Percentiles rank a stretch among this genome's conserved stretches.
phyloP scores from a whole-genome alignment of 2,797 vertebrate species.

The Sparus aurata region DNA sequence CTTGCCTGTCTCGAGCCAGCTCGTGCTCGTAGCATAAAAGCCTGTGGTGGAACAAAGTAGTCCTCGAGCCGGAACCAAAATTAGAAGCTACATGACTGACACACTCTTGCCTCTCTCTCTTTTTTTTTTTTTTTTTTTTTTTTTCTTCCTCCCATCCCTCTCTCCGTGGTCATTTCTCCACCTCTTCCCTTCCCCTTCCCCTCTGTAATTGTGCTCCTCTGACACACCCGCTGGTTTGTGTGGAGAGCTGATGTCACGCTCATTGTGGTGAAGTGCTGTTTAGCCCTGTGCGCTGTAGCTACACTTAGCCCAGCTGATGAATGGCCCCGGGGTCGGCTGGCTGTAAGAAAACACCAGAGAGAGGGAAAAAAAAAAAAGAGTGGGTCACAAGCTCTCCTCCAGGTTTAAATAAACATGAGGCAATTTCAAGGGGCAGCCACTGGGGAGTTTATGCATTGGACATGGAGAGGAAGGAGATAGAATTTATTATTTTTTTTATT shows the following conservation, averaged over 20 bases:
- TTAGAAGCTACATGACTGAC: constrained; percentile 72
- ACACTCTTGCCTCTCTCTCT: constrained; percentile 26
- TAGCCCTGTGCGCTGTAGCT: constrained; percentile 47
- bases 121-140: neutral
- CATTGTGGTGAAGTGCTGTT: constrained; percentile 75
- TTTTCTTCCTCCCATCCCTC: neutral
- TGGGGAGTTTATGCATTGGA: constrained; percentile 66
- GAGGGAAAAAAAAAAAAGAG: constrained; percentile 40
- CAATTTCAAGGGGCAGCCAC: constrained; percentile 62
- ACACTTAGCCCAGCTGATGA: constrained; percentile 72
- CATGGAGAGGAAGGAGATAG: constrained; percentile 31
- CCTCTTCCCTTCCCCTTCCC: constrained; percentile 54
- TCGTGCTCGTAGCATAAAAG: constrained; percentile 54
- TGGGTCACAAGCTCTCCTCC: constrained; percentile 62
- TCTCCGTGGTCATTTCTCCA: constrained; percentile 50
- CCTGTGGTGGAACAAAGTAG: constrained; percentile 57
- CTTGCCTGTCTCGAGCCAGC: constrained; percentile 42
- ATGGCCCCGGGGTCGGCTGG: constrained; percentile 66
- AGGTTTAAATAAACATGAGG: constrained; percentile 84
- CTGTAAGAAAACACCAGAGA: constrained; percentile 68
- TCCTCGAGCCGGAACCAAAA: constrained; percentile 67
- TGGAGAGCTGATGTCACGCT: constrained; percentile 72
- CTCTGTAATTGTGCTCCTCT: constrained; percentile 84
- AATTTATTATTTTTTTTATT: constrained; percentile 5
- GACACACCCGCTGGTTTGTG: constrained; percentile 83